Percentiles rank a stretch among this genome's conserved stretches.
These are phyloP conservation scores for Eunapius fragilis DNA, from an alignment of 37 sponge, comb jelly and placozoan species.

Conservation along the genomic window DNA sequence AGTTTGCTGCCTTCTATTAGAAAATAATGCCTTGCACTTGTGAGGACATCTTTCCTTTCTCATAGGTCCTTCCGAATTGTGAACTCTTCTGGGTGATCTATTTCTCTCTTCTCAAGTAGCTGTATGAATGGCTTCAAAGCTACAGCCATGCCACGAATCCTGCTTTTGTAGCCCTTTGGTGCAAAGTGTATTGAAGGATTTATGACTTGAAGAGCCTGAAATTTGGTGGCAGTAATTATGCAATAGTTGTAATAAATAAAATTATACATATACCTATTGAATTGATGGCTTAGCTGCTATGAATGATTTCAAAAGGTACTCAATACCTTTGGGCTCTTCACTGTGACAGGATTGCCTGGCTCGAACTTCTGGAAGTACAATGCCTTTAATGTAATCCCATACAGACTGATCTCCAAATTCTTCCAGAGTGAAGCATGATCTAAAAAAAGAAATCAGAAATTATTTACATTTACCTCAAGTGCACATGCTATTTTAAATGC, in stretches of 20 bases:
- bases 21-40: not conserved
- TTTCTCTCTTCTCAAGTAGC: not conserved
- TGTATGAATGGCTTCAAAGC: not conserved
- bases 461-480: not conserved
- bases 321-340: not conserved
- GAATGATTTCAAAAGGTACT: not conserved
- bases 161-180: not conserved
- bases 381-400: not conserved
- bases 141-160: conserved; percentile 2
- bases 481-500: conserved; percentile 3
- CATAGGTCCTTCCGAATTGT: not conserved
- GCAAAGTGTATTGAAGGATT: conserved; percentile 1
- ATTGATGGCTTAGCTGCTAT: not conserved
- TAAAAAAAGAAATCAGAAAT: not conserved
- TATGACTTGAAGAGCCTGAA: not conserved
- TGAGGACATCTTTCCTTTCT: conserved; percentile 4
- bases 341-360: not conserved
- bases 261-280: not conserved
- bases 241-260: not conserved
- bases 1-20: not conserved
- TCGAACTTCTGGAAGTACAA: not conserved
- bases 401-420: not conserved
- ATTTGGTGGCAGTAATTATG: not conserved
- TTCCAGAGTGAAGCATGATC: not conserved
- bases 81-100: conserved; percentile 5